Conservation (phyloP, 2,113 vertebrate genomes). For the Propithecus coquereli region DNA sequence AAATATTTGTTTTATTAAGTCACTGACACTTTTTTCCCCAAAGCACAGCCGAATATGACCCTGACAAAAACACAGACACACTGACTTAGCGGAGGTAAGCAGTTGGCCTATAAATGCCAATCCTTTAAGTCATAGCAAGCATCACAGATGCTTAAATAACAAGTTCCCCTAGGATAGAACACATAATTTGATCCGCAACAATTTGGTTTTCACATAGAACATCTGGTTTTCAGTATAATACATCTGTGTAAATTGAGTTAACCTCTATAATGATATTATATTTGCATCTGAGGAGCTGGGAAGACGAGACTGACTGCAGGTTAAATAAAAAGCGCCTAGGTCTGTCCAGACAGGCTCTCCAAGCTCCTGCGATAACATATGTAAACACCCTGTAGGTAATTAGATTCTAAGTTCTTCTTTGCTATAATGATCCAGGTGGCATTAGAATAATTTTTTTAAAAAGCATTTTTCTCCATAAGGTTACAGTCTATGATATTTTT, state of each 20-base stretch:
- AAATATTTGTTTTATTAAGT: not conserved
- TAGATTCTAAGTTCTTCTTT: constrained; percentile 59
- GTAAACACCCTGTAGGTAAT: constrained; percentile 61
- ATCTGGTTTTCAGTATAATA: constrained; percentile 66
- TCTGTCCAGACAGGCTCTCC: constrained; percentile 38
- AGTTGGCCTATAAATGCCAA: constrained; percentile 52
- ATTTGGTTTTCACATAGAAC: constrained; percentile 63
- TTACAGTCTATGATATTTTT: constrained; percentile 9
- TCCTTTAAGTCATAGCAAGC: constrained; percentile 39
- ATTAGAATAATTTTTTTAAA: not conserved
- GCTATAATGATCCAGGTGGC: constrained; percentile 63
- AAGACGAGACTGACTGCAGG: constrained; percentile 28
- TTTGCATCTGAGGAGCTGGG: constrained; percentile 50
- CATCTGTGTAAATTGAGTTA: constrained; percentile 66
- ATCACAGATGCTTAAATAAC: constrained; percentile 71
- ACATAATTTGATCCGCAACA: constrained; percentile 65
- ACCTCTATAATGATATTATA: constrained; percentile 59
- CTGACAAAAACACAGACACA: not conserved
- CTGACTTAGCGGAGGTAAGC: not conserved
- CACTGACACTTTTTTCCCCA: not conserved
- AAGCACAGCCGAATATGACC: not conserved
- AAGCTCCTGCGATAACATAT: constrained; percentile 52
- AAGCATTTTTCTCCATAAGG: constrained; percentile 32
- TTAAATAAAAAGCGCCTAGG: constrained; percentile 51
- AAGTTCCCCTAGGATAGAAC: constrained; percentile 64